Conservation (phyloP, 2,113 vertebrate species). For the Corydoras sp. region DNA sequence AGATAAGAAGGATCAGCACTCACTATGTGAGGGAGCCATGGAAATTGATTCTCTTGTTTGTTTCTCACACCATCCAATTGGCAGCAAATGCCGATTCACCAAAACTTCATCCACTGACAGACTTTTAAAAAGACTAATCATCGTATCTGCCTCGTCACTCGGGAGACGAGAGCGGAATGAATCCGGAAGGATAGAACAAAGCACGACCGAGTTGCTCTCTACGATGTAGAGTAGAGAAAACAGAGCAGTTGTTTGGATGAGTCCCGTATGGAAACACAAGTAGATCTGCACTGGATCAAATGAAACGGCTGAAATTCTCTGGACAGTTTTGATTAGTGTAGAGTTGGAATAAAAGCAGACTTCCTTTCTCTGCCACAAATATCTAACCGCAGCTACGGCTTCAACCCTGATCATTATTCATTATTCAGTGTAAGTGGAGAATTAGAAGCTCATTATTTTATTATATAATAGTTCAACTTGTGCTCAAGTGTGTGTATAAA, state of each 20-base stretch:
- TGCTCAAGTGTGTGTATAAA: too few relatives aligned
- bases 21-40: background rate
- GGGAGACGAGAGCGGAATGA: background rate
- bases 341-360: conserved; percentile 22
- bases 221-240: too few relatives aligned
- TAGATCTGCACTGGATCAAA: too few relatives aligned
- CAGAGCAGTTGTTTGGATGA: too few relatives aligned
- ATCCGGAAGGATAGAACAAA: background rate
- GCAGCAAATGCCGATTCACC: background rate
- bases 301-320: background rate
- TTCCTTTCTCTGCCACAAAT: conserved; percentile 25
- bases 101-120: background rate
- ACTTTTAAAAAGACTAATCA: background rate
- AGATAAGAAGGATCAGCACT: background rate
- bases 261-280: too few relatives aligned
- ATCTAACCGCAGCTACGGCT: background rate
- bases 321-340: conserved; percentile 22
- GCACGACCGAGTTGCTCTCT: too few relatives aligned
- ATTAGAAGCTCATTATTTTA: conserved; percentile 24
- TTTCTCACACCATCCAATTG: background rate
- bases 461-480: background rate
- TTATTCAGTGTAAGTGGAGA: conserved; percentile 45
- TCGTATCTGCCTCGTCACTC: background rate
- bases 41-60: background rate
- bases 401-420: conserved; percentile 37